Evolutionary conservation across 1,140 invertebrate species (phyloP), one percentile per base, ranked within the genome.

Genomic region (Hycleus phaleratus): DNA sequence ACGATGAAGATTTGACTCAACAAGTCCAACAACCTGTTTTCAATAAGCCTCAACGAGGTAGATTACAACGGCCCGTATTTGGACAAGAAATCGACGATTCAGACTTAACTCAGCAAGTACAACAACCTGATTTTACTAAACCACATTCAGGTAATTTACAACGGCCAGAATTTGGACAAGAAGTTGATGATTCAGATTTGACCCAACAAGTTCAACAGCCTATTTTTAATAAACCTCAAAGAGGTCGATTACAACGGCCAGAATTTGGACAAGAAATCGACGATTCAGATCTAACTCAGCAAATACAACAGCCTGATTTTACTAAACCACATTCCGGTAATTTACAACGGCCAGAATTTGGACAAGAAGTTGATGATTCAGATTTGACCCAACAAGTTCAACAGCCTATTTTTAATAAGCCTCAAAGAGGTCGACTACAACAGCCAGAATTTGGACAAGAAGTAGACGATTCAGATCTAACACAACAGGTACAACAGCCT

Each of bases 181-280:
- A 51, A 32, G 26, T 26, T 4, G 38, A 51, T 24, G 49, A 40
- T 40, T 42, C 26, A 45, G n/a, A 54, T 49, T 10, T 57, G 25
- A 39, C 47, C 2, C 39, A 48, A 42, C 54, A 46, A n/a, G 4
- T 38, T 0, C 32, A 49, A 49, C 10, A 38, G 2, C 11, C 11
- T 3, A 4, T 10, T 8, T 50, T 40, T 11, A 8, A 40, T 12
- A 18, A 40, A 4, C n/a, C 12, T 32, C 25, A 49, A 38, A 38
- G 8, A 10, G 47, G 42, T 12, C 1, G 40, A 4, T 6, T 42
- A 18, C 39, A 53, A 53, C 12, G 25, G 24, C 11, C 8, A 3
- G 46, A 40, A 40, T 38, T 39, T 6, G 48, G 38, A 47, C 53
- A 56, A 59, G 45, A 59, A 49, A 43, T 40, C 47, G 43, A 59